Base-by-base conservation (phyloP, 2,888 invertebrate genomes). In the Halictus ligatus region DNA sequence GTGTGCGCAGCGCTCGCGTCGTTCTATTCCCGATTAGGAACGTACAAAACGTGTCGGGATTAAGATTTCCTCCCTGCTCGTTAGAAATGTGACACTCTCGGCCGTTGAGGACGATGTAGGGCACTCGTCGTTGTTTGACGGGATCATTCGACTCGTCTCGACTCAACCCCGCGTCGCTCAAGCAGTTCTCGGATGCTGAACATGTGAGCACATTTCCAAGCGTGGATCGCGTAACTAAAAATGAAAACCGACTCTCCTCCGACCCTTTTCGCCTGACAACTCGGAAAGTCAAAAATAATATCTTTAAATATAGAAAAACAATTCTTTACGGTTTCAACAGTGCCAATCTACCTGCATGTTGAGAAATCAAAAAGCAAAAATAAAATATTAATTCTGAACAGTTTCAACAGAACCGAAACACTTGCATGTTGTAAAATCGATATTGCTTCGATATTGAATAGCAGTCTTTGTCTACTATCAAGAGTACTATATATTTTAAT, bases 1-100 rank as follows among this genome's bases (percentile, higher is more conserved):
- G 76, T 69, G 78, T 82, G 87, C 86, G 86, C 80, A 74, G 83
- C 88, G 87, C 74, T 84, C 84, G 79, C 82, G 69, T 83, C 84
- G 75, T 67, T 54, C 75, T 84, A 75, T 80, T 69, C 75, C 67
- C 77, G 67, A 73, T 40, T 85, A 83, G 75, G 80, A 79, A 79
- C 75, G n/a, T 25, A 77, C 74, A 72, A 77, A 54, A 67, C 64
- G n/a, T 74, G 48, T 54, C 67, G n/a, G 18, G n/a, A 29, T 18
- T 13, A 6, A 71, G 77, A 81, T 80, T 74, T 43, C 64, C 64
- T 75, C 72, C 35, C 25, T 35, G 43, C 73, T 82, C 87, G 80
- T 88, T 89, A 79, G 85, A 83, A 82, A 75, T 69, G 25, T 71
- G 72, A 84, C 35, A 50, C 69, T 76, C n/a, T 18, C 8, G 40